These are phyloP conservation scores for Mus minutoides DNA, from an alignment of 2,797 vertebrate species.

Conservation along the genomic window DNA sequence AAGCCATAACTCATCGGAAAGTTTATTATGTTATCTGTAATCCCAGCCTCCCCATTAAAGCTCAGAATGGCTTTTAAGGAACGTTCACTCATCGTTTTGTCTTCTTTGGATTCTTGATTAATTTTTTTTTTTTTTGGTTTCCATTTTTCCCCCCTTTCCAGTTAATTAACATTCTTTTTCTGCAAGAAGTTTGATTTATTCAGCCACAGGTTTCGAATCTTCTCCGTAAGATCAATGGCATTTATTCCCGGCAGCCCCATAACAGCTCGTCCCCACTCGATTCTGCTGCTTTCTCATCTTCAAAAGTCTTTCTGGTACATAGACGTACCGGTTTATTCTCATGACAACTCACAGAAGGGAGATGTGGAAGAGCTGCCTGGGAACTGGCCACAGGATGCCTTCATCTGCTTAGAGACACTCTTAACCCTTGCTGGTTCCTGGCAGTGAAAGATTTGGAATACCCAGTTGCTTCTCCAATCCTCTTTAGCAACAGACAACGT, in stretches of 20 bases:
- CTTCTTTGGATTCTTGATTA: slow-evolving; percentile 82
- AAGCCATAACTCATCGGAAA: slow-evolving; percentile 86
- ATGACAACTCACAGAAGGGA: slow-evolving; percentile 48
- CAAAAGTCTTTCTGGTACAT: background rate
- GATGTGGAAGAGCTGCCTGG: background rate
- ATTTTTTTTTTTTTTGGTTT: slow-evolving; percentile 37
- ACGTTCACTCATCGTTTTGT: slow-evolving; percentile 84
- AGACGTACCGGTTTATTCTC: slow-evolving; percentile 57
- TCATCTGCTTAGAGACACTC: background rate
- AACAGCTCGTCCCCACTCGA: slow-evolving; percentile 49
- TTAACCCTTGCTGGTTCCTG: background rate
- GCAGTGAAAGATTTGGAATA: background rate
- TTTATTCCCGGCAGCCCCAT: slow-evolving; percentile 83
- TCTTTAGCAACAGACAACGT: background rate
- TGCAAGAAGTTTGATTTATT: slow-evolving; percentile 85
- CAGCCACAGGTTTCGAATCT: slow-evolving; percentile 79
- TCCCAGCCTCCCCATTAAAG: slow-evolving; percentile 87
- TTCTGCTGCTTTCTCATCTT: slow-evolving; percentile 56
- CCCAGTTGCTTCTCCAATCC: background rate
- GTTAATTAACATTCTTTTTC: slow-evolving; percentile 86
- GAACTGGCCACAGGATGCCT: background rate
- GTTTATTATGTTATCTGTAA: slow-evolving; percentile 88
- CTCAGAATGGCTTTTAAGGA: slow-evolving; percentile 88
- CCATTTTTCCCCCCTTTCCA: slow-evolving; percentile 61
- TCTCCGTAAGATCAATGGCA: slow-evolving; percentile 81